Conservation (phyloP, 2,113 vertebrate genomes). For the Sigmodon hispidus region DNA sequence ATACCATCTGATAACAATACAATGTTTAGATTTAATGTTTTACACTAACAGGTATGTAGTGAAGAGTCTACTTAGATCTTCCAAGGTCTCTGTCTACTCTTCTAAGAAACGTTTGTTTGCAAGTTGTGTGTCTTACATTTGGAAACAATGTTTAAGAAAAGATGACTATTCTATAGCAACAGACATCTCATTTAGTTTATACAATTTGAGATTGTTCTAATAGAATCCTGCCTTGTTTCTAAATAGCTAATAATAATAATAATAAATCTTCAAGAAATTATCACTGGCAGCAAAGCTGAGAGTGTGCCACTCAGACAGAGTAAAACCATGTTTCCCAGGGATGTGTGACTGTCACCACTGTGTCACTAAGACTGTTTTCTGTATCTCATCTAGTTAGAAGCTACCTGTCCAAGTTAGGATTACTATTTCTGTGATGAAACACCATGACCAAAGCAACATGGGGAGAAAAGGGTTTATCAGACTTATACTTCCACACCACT, state of each 20-base stretch:
- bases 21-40: not conserved
- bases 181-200: not conserved
- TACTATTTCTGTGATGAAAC: not conserved
- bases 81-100: not conserved
- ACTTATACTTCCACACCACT: too few species aligned
- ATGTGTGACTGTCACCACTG: not conserved
- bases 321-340: not conserved
- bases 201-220: not conserved
- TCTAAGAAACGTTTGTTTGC: not conserved
- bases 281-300: not conserved
- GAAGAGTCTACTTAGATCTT: not conserved
- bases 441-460: not conserved
- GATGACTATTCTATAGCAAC: not conserved
- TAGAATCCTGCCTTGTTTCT: not conserved
- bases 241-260: not conserved
- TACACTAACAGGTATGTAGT: not conserved
- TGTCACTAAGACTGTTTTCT: not conserved
- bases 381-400: not conserved
- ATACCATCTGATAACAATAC: not conserved
- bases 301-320: not conserved
- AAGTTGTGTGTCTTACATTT: not conserved
- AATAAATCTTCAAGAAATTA: constrained; percentile 4
- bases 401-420: not conserved
- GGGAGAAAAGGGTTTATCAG: not conserved
- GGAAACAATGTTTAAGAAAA: constrained; percentile 27